phyloP scores from a whole-genome alignment of 1,140 invertebrate genomes.

The Homalodisca vitripennis region DNA sequence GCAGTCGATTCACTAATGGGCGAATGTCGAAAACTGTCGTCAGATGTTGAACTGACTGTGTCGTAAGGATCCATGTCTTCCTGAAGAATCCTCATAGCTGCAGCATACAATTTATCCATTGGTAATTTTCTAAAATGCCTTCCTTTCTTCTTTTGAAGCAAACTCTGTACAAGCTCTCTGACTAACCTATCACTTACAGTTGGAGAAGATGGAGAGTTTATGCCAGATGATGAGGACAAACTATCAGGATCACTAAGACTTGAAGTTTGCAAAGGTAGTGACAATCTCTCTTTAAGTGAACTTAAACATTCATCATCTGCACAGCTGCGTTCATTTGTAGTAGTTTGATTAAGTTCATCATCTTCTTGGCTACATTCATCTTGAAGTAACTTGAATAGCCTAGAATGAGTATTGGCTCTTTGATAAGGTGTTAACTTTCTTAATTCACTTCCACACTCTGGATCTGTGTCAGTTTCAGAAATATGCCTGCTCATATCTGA shows the following conservation, averaged over 20 bases:
- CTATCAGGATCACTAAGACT: conserved; percentile 38
- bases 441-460: conserved; percentile 55
- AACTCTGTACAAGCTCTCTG: conserved; percentile 56
- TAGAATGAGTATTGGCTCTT: conserved; percentile 68
- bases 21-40: conserved; percentile 39
- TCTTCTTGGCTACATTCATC: conserved; percentile 54
- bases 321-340: neutral
- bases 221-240: conserved; percentile 49
- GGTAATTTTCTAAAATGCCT: conserved; percentile 53
- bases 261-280: conserved; percentile 45
- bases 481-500: conserved; percentile 67
- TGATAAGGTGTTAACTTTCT: conserved; percentile 60
- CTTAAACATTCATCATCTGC: conserved; percentile 36
- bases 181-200: conserved; percentile 55
- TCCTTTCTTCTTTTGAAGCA: conserved; percentile 54
- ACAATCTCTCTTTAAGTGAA: conserved; percentile 45
- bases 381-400: conserved; percentile 64
- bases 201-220: conserved; percentile 54
- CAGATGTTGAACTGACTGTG: conserved; percentile 43
- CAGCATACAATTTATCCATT: conserved; percentile 56
- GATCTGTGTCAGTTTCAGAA: conserved; percentile 64
- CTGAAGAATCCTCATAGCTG: conserved; percentile 54
- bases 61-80: conserved; percentile 51
- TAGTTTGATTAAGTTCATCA: conserved; percentile 43
- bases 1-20: conserved; percentile 46